Evolutionary conservation across 2,888 invertebrate genomes (phyloP).

Genomic region (Caenorhabditis sp.): DNA sequence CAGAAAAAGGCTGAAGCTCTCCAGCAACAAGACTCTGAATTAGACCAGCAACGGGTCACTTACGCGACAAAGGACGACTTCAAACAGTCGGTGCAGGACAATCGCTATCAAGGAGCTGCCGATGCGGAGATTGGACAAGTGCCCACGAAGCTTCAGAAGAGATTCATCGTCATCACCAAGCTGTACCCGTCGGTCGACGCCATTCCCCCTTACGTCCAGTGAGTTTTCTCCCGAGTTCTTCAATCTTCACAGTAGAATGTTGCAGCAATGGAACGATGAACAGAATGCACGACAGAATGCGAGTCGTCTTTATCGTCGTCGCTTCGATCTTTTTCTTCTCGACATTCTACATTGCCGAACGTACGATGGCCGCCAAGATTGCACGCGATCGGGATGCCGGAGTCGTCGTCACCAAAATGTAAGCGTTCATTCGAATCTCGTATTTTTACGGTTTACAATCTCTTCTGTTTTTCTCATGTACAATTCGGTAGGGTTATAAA

Average conservation of each 20-base stretch:
- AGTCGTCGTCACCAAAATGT: slow-evolving; percentile 61
- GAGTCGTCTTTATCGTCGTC: slow-evolving; percentile 68
- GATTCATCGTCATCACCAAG: slow-evolving; percentile 70
- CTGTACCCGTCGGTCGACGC: slow-evolving; percentile 63
- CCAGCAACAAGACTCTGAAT: slow-evolving; percentile 25
- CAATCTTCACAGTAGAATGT: neutral
- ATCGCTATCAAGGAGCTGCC: slow-evolving; percentile 57
- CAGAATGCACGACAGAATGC: slow-evolving; percentile 71
- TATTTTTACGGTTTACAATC: neutral
- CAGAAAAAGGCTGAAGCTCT: slow-evolving; percentile 43
- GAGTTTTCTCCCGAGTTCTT: slow-evolving; percentile 39
- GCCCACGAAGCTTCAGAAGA: slow-evolving; percentile 68
- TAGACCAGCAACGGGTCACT: slow-evolving; percentile 11
- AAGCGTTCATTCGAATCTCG: neutral
- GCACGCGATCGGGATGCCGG: slow-evolving; percentile 65
- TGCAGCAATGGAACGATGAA: slow-evolving; percentile 69
- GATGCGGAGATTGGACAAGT: slow-evolving; percentile 58
- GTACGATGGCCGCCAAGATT: slow-evolving; percentile 51
- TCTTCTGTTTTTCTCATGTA: neutral
- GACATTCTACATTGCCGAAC: slow-evolving; percentile 61
- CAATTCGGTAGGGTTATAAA: too few species aligned
- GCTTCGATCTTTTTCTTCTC: slow-evolving; percentile 64
- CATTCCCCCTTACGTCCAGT: slow-evolving; percentile 73
- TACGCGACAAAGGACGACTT: slow-evolving; percentile 62
- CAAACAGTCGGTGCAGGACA: slow-evolving; percentile 51